A percentile compares a stretch with the other conserved stretches of the same genome.
phyloP scores from a whole-genome alignment of 2,113 vertebrate species.

The Numida meleagris region DNA sequence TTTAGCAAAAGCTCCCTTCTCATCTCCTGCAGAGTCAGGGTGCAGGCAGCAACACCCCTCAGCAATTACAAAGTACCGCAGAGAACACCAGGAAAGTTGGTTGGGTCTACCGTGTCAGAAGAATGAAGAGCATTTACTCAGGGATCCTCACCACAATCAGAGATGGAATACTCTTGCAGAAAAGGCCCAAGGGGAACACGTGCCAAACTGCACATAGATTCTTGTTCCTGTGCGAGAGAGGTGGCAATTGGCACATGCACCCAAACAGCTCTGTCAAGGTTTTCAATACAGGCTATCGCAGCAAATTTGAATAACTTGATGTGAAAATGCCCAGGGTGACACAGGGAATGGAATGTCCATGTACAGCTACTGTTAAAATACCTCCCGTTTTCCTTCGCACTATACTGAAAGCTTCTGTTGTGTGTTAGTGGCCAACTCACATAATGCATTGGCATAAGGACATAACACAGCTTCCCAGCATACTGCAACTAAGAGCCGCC shows the following conservation, averaged over 20 bases:
- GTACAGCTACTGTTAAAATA: not conserved
- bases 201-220: fast-evolving
- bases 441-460: not conserved
- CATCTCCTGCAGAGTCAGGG: not conserved
- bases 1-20: not conserved
- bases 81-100: not conserved
- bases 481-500: not conserved
- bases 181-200: fast-evolving
- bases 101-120: fast-evolving
- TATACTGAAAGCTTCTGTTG: not conserved
- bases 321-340: not conserved
- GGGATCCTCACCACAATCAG: fast-evolving
- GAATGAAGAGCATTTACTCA: fast-evolving
- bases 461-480: not conserved
- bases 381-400: not conserved
- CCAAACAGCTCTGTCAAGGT: not conserved
- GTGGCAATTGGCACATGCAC: not conserved
- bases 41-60: fast-evolving
- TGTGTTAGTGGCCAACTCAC: not conserved
- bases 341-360: not conserved
- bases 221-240: not conserved
- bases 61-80: not conserved
- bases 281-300: not conserved
- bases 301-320: not conserved
- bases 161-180: not conserved